phyloP scores from a whole-genome alignment of 1,140 invertebrate genomes.

The Drosophila sp. region DNA sequence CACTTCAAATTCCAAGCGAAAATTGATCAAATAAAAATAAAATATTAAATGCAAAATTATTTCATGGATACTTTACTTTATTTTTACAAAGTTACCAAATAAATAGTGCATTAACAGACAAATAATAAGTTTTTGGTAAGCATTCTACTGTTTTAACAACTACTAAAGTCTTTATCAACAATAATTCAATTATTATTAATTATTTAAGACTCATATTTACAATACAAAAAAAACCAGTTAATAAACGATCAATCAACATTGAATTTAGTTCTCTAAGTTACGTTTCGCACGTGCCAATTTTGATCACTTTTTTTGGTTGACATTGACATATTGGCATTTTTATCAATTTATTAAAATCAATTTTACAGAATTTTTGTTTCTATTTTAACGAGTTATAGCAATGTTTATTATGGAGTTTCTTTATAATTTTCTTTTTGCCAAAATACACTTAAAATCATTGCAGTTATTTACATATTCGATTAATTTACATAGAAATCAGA shows the following conservation, averaged over 20 bases:
- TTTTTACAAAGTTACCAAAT: too few relatives aligned
- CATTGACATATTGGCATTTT: neutral
- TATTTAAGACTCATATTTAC: neutral
- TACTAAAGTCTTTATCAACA: neutral
- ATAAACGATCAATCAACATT: conserved; percentile 8
- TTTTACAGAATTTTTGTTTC: too few relatives aligned
- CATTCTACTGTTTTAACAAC: neutral
- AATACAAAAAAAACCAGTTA: neutral
- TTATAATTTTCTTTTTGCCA: neutral
- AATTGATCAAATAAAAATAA: too few relatives aligned
- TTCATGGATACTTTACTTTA: too few relatives aligned
- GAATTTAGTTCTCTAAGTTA: neutral
- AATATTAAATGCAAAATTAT: too few relatives aligned
- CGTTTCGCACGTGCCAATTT: conserved; percentile 7
- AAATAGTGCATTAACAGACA: too few relatives aligned
- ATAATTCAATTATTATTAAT: neutral
- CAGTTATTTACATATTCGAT: neutral
- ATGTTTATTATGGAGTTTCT: too few relatives aligned
- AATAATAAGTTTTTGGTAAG: too few relatives aligned
- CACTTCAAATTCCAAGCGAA: too few relatives aligned
- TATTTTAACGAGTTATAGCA: too few relatives aligned
- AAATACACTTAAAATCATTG: neutral
- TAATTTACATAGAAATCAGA: conserved; percentile 8
- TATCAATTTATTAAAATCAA: conserved; percentile 1
- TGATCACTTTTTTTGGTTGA: neutral